Evolutionary conservation across 2,797 vertebrate genomes (phyloP).

Genomic region (Otus scops): DNA sequence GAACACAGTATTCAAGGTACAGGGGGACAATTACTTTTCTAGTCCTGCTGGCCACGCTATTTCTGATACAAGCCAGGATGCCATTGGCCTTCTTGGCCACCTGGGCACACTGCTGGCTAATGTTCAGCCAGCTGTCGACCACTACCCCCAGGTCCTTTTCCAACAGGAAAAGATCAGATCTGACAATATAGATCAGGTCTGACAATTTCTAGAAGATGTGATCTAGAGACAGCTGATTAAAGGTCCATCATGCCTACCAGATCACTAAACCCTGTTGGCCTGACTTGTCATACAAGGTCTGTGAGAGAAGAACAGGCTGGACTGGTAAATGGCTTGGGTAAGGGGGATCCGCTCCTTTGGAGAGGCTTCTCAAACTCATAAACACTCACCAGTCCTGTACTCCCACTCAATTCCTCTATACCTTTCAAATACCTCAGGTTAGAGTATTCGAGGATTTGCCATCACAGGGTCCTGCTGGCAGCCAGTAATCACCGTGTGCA

Average conservation of each 20-base stretch:
- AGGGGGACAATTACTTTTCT: accelerated
- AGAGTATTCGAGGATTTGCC: background rate
- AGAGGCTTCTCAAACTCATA: background rate
- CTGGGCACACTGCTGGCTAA: background rate
- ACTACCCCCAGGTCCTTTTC: background rate
- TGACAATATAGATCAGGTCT: background rate
- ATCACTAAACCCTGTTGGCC: background rate
- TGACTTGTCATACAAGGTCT: background rate
- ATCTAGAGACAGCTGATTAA: background rate
- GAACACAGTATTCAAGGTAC: accelerated
- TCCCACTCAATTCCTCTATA: background rate
- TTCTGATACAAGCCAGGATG: background rate
- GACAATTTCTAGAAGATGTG: background rate
- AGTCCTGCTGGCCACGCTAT: background rate
- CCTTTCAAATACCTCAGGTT: background rate
- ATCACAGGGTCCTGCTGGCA: background rate
- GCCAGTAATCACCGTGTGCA: background rate
- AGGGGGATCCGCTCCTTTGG: background rate
- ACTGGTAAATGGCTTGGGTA: background rate
- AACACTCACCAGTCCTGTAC: background rate
- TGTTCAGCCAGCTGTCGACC: accelerated
- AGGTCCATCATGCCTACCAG: background rate
- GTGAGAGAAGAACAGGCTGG: background rate
- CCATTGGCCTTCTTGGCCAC: accelerated
- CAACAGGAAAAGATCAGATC: background rate